A percentile compares a stretch with the other conserved stretches of the same genome.
phyloP scores from a whole-genome alignment of 2,113 vertebrate species.

The Scomber scombrus region DNA sequence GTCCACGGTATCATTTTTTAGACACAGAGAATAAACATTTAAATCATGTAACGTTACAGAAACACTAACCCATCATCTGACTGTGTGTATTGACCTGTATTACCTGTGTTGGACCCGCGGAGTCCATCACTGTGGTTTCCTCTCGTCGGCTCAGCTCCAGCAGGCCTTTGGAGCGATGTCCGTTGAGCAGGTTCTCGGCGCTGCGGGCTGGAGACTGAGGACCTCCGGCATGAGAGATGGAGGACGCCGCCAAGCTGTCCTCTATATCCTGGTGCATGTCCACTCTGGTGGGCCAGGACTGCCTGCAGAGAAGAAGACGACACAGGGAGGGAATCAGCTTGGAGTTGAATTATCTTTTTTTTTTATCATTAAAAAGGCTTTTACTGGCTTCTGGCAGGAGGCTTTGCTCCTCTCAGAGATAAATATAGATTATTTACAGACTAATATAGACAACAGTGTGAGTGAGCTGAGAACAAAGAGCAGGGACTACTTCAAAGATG shows the following conservation, averaged over 20 bases:
- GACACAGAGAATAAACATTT: too few relatives aligned
- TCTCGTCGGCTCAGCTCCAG: slow-evolving; percentile 89
- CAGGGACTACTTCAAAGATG: slow-evolving; percentile 15
- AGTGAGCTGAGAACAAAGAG: background rate
- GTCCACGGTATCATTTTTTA: too few relatives aligned
- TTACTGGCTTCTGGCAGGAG: too few relatives aligned
- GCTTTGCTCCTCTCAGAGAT: background rate
- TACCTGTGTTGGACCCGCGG: slow-evolving; percentile 45
- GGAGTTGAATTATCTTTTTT: too few relatives aligned
- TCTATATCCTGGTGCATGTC: slow-evolving; percentile 97
- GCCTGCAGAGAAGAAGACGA: slow-evolving; percentile 79
- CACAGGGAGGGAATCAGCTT: background rate
- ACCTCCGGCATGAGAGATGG: slow-evolving; percentile 90
- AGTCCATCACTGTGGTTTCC: slow-evolving; percentile 82
- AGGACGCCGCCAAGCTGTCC: slow-evolving; percentile 93
- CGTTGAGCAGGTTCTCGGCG: slow-evolving; percentile 91
- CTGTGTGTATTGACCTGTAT: background rate
- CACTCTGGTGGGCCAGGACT: slow-evolving; percentile 96
- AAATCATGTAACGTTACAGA: too few relatives aligned
- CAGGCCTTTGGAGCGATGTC: slow-evolving; percentile 91
- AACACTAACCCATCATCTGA: too few relatives aligned
- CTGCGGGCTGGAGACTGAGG: slow-evolving; percentile 93
- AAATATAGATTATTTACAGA: background rate
- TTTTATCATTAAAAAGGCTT: too few relatives aligned
- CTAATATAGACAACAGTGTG: background rate